Percentiles rank a stretch among this genome's conserved stretches.
Conservation (phyloP, 2,113 vertebrate species). For the Lycaon pictus region DNA sequence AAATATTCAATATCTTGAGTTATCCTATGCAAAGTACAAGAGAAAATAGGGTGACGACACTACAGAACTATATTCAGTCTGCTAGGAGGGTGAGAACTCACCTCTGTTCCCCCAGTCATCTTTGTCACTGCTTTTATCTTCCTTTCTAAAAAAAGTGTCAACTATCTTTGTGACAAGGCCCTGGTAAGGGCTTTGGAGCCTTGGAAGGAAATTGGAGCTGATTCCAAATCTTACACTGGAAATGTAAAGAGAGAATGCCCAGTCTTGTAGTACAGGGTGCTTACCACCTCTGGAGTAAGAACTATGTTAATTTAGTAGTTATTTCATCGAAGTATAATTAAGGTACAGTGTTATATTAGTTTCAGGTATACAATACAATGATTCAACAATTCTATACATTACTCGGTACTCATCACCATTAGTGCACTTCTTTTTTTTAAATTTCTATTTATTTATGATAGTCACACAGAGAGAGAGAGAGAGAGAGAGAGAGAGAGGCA, state of each 20-base stretch:
- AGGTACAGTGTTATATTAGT: not conserved
- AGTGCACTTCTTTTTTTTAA: too few relatives aligned
- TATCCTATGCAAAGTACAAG: too few relatives aligned
- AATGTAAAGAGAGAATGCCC: not conserved
- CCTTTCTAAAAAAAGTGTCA: not conserved
- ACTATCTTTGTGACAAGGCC: not conserved
- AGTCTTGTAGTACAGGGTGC: not conserved
- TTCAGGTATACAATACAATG: not conserved
- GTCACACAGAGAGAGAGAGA: too few relatives aligned
- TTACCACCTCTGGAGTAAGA: not conserved
- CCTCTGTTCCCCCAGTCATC: not conserved
- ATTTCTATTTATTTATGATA: too few relatives aligned
- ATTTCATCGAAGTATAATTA: not conserved
- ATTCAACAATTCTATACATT: not conserved
- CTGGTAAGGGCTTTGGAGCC: not conserved
- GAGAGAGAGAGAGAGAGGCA: too few relatives aligned
- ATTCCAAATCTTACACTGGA: not conserved
- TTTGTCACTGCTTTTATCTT: not conserved
- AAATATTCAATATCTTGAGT: not conserved
- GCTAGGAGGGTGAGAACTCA: not conserved
- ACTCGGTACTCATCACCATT: not conserved
- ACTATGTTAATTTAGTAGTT: not conserved
- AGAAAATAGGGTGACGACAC: not conserved
- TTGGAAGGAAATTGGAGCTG: not conserved
- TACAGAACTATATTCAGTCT: not conserved